Percentiles rank a stretch among this genome's conserved stretches.
Conservation (phyloP, 35 echinoderm and acorn worm genomes). For the Anneissia japonica region DNA sequence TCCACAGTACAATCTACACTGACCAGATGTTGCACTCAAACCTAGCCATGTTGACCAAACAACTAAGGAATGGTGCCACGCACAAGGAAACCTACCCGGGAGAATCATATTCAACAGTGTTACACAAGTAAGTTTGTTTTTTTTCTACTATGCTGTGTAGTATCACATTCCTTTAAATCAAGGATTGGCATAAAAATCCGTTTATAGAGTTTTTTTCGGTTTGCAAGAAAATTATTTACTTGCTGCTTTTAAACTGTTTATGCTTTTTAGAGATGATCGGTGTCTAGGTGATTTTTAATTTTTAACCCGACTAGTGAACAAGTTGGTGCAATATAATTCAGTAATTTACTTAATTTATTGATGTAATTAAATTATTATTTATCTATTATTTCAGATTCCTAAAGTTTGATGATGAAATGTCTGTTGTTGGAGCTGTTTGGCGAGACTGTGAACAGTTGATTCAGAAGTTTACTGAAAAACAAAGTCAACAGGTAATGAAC, state of each 20-base stretch:
- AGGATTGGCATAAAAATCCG: too few species aligned
- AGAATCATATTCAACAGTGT: slow-evolving; percentile 63
- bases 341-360: too few species aligned
- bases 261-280: too few species aligned
- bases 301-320: too few species aligned
- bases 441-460: slow-evolving; percentile 84
- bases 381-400: slow-evolving; percentile 52
- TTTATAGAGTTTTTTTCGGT: too few species aligned
- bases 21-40: slow-evolving; percentile 71
- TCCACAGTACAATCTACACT: slow-evolving; percentile 83
- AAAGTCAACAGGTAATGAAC: slow-evolving; percentile 23
- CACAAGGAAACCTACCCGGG: slow-evolving; percentile 72
- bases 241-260: too few species aligned
- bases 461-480: slow-evolving; percentile 72
- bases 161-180: too few species aligned
- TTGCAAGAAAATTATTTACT: too few species aligned
- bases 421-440: slow-evolving; percentile 69
- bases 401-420: slow-evolving; percentile 91
- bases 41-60: slow-evolving; percentile 57
- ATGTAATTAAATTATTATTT: neutral
- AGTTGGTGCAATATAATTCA: too few species aligned
- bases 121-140: slow-evolving; percentile 56
- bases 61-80: slow-evolving; percentile 49
- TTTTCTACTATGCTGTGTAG: too few species aligned
- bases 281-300: too few species aligned